Base-by-base conservation (phyloP, 2,888 invertebrate genomes). In the Eulithis prunata region DNA sequence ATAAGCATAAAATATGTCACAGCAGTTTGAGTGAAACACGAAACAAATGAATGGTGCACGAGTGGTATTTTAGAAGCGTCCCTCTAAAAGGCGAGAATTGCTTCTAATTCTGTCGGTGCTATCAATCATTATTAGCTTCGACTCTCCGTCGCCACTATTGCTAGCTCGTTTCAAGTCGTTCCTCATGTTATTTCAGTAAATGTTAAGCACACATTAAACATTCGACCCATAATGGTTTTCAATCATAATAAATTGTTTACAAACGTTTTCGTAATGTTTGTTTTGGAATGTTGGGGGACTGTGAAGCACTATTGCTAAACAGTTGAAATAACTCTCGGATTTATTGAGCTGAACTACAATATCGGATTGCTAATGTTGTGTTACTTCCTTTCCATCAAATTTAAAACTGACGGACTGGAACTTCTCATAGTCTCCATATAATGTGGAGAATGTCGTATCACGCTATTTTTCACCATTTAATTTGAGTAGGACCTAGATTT, bases 41-140 rank as follows among this genome's bases (percentile, higher is more conserved):
- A 74, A 52, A 66, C 66, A 58, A 68, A 64, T 61, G 55, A 62
- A 63, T 68, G 71, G 72, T 62, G 70, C 65, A 61, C 64, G 64
- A 61, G 70, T 72, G 73, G 71, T 71, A 71, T 79, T 82, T 79
- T 77, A 78, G 76, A 78, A 71, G 69, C 83, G 80, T 84, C 85
- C 83, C 86, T 78, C 78, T 82, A 78, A 77, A 75, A 82, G 74
- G 73, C 77, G 81, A 77, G 86, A 88, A 88, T 90, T 87, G 84
- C 73, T 78, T 87, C 83, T 86, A 90, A 90, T 89, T 89, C 85
- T 73, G 83, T 82, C 76, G 78, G 59, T 71, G 74, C 78, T 77
- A 91, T 91, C 90, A 88, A 91, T 91, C 90, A 89, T 86, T 89
- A 86, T 91, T 90, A 86, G 78, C 73, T 76, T 74, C 83, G 87